Evolutionary conservation across 2,797 vertebrate genomes (phyloP).

Genomic region (Rhinogobio ventralis): DNA sequence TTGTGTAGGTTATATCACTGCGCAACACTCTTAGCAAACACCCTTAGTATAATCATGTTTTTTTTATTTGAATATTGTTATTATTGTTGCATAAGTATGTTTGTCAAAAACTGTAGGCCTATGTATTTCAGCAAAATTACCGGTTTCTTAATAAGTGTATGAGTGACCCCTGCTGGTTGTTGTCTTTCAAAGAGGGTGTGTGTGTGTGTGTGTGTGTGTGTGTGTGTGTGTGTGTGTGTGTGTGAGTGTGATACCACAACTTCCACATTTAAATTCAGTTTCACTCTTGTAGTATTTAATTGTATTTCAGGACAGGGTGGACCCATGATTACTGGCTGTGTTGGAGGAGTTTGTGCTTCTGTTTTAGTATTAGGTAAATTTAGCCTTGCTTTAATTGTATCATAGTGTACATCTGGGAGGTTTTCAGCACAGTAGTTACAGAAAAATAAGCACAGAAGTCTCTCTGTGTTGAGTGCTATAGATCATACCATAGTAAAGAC

Average conservation of each 20-base stretch:
- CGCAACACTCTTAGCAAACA: no score
- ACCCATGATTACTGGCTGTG: conserved; percentile 4
- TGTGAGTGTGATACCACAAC: no score
- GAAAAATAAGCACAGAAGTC: background rate
- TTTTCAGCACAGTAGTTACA: background rate
- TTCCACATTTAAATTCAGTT: background rate
- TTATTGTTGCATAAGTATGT: no score
- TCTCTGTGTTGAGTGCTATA: background rate
- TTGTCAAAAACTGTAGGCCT: no score
- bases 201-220: no score
- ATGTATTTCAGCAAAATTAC: background rate
- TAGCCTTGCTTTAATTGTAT: background rate
- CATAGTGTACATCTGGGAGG: background rate
- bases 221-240: no score
- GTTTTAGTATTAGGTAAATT: background rate
- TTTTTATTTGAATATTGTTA: no score
- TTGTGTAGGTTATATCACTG: no score
- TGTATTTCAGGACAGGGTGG: background rate
- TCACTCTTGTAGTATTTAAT: background rate
- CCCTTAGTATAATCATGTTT: no score
- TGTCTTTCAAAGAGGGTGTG: no score
- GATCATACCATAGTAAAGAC: background rate
- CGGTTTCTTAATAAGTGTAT: background rate
- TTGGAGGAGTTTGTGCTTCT: background rate
- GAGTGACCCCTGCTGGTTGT: background rate